Conservation (phyloP, 2,797 vertebrate genomes). For the Enteromius radiatus region DNA sequence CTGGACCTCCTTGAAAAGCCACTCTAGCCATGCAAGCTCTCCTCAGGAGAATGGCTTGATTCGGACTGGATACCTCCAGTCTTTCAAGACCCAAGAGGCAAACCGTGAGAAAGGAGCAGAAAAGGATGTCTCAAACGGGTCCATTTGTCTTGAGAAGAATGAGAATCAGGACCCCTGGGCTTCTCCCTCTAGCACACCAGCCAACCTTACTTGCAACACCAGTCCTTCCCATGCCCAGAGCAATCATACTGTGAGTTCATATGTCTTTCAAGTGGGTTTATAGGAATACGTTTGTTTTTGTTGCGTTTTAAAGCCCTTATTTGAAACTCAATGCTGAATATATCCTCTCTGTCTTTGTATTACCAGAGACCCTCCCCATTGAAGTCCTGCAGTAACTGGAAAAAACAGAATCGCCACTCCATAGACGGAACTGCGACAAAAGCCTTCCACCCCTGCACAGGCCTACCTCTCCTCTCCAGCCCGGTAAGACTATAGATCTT, state of each 20-base stretch:
- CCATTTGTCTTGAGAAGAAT: conserved; percentile 70
- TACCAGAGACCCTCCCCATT: conserved; percentile 81
- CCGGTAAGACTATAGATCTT: conserved; percentile 79
- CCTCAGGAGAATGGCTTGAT: conserved; percentile 54
- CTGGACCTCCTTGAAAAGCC: conserved; percentile 66
- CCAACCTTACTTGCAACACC: conserved; percentile 74
- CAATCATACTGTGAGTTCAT: conserved; percentile 43
- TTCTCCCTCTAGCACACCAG: conserved; percentile 63
- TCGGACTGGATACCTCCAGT: conserved; percentile 62
- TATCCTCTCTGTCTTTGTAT: conserved; percentile 55
- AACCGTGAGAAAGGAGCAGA: conserved; percentile 64
- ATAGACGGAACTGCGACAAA: conserved; percentile 90
- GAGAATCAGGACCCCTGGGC: conserved; percentile 77
- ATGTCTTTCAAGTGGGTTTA: neutral
- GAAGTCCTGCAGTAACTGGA: conserved; percentile 87
- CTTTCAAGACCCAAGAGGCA: conserved; percentile 61
- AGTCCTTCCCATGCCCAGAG: conserved; percentile 69
- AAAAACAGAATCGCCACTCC: conserved; percentile 89
- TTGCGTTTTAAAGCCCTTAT: neutral
- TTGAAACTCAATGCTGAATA: neutral
- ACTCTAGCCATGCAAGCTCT: conserved; percentile 41
- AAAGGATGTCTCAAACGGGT: conserved; percentile 74
- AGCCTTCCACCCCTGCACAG: conserved; percentile 96
- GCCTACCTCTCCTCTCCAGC: conserved; percentile 97
- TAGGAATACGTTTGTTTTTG: neutral